Conservation (phyloP, 2,797 vertebrate genomes). For the Chelmon rostratus region DNA sequence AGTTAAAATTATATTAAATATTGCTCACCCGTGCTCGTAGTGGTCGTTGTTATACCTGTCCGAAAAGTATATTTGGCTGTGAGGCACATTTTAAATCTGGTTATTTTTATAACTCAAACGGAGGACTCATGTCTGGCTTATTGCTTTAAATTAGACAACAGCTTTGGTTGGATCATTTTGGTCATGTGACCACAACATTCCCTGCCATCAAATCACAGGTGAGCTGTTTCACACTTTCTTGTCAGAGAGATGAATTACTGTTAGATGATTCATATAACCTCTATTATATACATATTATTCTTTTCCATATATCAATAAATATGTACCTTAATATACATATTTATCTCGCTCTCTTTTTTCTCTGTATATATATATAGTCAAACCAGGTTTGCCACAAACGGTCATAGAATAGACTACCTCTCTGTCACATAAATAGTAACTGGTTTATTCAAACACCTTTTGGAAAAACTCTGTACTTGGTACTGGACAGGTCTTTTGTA, state of each 20-base stretch:
- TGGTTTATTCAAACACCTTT: neutral
- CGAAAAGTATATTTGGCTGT: slow-evolving; percentile 34
- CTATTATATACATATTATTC: too few species aligned
- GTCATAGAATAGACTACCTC: neutral
- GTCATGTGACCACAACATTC: slow-evolving; percentile 47
- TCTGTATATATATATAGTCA: too few species aligned
- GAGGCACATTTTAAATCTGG: slow-evolving; percentile 33
- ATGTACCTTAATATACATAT: too few species aligned
- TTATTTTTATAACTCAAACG: neutral
- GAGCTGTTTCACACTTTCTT: too few species aligned
- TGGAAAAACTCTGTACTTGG: neutral
- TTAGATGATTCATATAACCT: too few species aligned
- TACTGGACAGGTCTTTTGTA: neutral
- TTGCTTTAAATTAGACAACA: neutral
- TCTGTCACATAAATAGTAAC: neutral
- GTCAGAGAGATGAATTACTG: too few species aligned
- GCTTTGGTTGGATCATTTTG: slow-evolving; percentile 32
- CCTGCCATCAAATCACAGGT: slow-evolving; percentile 11
- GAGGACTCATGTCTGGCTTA: neutral
- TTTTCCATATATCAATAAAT: too few species aligned
- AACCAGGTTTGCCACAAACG: too few species aligned
- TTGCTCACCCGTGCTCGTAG: slow-evolving; percentile 42
- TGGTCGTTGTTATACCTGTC: slow-evolving; percentile 42
- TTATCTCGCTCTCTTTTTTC: too few species aligned
- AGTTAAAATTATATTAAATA: neutral